Percentiles rank a stretch among this genome's conserved stretches.
Conservation (phyloP, 92 coral and sea anemone species). For the Paramuricea clavata region DNA sequence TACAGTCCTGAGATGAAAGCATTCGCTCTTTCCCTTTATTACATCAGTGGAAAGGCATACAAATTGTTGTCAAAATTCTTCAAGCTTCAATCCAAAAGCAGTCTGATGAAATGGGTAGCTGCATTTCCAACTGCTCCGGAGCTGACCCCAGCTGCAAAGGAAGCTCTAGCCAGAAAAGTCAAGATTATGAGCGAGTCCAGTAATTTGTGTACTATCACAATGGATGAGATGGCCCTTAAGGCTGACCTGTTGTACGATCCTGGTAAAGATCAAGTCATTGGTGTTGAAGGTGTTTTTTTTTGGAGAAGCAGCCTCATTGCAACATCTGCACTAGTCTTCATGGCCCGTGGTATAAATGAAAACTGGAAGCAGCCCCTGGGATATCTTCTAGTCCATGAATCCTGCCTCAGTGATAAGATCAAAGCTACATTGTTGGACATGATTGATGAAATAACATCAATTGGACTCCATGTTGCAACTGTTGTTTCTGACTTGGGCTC, state of each 20-base stretch:
- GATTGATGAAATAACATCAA: neutral
- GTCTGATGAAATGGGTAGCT: neutral
- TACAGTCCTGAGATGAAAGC: neutral
- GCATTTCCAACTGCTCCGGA: neutral
- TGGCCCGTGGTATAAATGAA: constrained; percentile 23
- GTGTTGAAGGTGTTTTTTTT: constrained; percentile 36
- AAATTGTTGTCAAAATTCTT: neutral
- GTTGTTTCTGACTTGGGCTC: constrained; percentile 23
- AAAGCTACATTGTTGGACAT: neutral
- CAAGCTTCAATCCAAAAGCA: neutral
- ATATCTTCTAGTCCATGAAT: constrained; percentile 2
- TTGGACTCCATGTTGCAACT: constrained; percentile 7
- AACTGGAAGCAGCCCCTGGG: constrained; percentile 52
- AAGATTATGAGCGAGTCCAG: neutral
- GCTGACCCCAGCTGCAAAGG: neutral
- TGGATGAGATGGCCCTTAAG: constrained; percentile 34
- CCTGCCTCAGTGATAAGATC: constrained; percentile 14
- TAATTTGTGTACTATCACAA: neutral
- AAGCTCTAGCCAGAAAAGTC: neutral
- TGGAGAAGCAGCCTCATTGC: neutral
- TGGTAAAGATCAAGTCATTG: constrained; percentile 26
- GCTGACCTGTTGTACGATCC: constrained; percentile 5
- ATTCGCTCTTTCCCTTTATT: neutral
- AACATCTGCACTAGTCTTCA: constrained; percentile 20
- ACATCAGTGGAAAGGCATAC: neutral